These are phyloP conservation scores for Opisthograptis luteolata DNA, from an alignment of 2,888 invertebrate species.

Conservation along the genomic window DNA sequence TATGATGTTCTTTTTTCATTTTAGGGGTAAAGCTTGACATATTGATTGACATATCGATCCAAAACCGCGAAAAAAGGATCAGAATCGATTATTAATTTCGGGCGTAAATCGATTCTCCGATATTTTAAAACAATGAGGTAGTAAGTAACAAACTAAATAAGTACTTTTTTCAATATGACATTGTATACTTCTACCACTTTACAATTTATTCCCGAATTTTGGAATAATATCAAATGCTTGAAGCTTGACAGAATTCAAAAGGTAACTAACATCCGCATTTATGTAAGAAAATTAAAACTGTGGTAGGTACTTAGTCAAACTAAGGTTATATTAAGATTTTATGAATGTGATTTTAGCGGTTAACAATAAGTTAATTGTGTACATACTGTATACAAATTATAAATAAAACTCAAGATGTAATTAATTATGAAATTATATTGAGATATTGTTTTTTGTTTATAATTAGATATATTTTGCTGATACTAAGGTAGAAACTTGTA, in stretches of 20 bases:
- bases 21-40: no score
- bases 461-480: neutral
- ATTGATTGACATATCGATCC: no score
- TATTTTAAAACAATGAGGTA: no score
- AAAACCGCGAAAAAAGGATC: no score
- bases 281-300: constrained; percentile 23
- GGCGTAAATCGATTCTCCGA: no score
- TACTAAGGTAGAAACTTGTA: neutral
- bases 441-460: neutral
- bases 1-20: no score
- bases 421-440: constrained; percentile 5
- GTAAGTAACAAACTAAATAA: no score
- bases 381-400: constrained; percentile 20
- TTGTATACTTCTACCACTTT: no score
- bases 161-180: no score
- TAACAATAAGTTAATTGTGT: constrained; percentile 38
- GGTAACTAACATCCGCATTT: constrained; percentile 7
- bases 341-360: constrained; percentile 51
- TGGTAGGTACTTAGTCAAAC: constrained; percentile 57
- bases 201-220: no score
- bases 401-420: neutral
- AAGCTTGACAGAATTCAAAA: neutral
- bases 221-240: no score
- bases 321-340: constrained; percentile 47
- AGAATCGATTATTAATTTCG: no score